Conservation (phyloP, 2,797 vertebrate species). For the Phataginus tricuspis region DNA sequence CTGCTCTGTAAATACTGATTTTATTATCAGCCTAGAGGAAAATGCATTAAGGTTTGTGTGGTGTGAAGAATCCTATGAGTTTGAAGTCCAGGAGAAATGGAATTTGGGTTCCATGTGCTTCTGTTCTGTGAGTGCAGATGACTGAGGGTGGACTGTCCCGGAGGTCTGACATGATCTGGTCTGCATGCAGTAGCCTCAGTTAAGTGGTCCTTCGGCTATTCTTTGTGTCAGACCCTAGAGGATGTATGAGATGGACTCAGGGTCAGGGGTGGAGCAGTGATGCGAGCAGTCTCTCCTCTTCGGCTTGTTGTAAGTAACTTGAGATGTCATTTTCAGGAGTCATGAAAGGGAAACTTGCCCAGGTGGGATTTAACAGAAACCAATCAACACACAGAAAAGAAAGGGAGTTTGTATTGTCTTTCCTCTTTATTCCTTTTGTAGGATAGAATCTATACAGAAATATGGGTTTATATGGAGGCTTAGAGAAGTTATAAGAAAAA, state of each 20-base stretch:
- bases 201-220: background rate
- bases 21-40: background rate
- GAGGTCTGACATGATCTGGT: background rate
- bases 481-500: background rate
- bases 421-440: background rate
- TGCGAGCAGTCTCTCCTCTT: background rate
- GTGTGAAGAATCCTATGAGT: background rate
- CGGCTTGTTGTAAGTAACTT: background rate
- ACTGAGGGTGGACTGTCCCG: background rate
- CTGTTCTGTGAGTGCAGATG: background rate
- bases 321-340: conserved; percentile 4
- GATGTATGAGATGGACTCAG: background rate
- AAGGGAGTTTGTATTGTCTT: background rate
- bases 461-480: background rate
- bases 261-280: background rate
- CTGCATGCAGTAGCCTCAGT: background rate
- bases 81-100: background rate
- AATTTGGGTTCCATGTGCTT: background rate
- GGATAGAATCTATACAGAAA: background rate
- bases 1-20: background rate
- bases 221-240: background rate
- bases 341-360: background rate
- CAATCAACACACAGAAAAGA: background rate
- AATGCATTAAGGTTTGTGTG: background rate
- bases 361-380: conserved; percentile 16